Conservation (phyloP, 23 tunicate species). For the Clavelina lepadiformis region DNA sequence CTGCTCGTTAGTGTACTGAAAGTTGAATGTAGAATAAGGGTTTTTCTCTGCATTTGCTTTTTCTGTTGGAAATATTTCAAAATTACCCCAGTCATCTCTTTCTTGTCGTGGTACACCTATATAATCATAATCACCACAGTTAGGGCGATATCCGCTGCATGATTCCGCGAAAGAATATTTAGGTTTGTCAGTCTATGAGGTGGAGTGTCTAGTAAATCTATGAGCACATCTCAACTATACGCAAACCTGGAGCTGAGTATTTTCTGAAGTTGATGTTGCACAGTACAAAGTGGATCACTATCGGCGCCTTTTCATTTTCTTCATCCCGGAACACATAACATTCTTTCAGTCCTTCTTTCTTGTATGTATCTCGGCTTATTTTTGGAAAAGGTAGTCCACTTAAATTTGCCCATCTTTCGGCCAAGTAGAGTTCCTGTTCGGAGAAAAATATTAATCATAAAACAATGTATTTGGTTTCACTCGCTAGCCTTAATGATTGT, state of each 20-base stretch:
- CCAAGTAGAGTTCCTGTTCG: conserved; percentile 63
- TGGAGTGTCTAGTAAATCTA: too few relatives aligned
- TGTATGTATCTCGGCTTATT: conserved; percentile 50
- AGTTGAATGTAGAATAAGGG: conserved; percentile 81
- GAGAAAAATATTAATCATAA: too few relatives aligned
- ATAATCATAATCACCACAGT: background rate
- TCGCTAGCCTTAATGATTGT: too few relatives aligned
- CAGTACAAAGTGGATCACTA: conserved; percentile 65
- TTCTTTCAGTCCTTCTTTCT: conserved; percentile 68
- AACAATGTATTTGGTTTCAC: too few relatives aligned
- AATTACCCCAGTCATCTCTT: conserved; percentile 56
- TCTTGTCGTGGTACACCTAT: conserved; percentile 53
- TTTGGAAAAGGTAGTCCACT: conserved; percentile 67
- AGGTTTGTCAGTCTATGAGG: too few relatives aligned
- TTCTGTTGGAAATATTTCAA: conserved; percentile 52
- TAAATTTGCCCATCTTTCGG: conserved; percentile 78
- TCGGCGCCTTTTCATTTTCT: conserved; percentile 53
- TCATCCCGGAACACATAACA: conserved; percentile 78
- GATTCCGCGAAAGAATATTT: too few relatives aligned
- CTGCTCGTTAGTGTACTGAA: conserved; percentile 62
- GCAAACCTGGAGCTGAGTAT: conserved; percentile 53
- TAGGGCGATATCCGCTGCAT: too few relatives aligned
- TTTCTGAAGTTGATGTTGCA: conserved; percentile 54
- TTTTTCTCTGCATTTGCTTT: conserved; percentile 42
- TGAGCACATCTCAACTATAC: too few relatives aligned